Evolutionary conservation across 2,113 vertebrate genomes (phyloP).

Genomic region (Circaetus gallicus): DNA sequence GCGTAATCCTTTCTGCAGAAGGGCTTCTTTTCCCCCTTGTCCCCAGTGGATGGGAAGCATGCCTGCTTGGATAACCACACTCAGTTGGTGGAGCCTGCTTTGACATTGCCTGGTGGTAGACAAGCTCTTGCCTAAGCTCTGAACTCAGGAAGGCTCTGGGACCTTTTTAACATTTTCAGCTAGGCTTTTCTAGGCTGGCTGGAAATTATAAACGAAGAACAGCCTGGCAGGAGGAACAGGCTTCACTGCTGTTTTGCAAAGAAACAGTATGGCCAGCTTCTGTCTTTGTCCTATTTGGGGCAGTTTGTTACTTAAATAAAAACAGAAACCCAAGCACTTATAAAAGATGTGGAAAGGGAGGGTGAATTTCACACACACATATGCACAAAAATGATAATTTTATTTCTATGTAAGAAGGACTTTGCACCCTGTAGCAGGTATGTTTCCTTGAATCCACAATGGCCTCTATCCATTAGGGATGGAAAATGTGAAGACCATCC

Average conservation of each 20-base stretch:
- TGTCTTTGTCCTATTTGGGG: not conserved
- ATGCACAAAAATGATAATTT: fast-evolving
- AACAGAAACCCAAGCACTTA: not conserved
- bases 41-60: not conserved
- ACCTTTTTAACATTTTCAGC: not conserved
- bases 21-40: not conserved
- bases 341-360: not conserved
- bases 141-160: not conserved
- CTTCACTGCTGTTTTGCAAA: not conserved
- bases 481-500: not conserved
- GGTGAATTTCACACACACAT: not conserved
- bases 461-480: not conserved
- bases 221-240: not conserved
- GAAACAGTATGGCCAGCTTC: not conserved
- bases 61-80: not conserved
- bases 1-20: not conserved
- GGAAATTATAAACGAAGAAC: not conserved
- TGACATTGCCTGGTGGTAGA: not conserved
- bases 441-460: fast-evolving
- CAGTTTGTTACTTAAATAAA: not conserved
- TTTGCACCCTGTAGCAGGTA: not conserved
- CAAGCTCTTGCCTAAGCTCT: not conserved
- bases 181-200: not conserved
- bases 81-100: not conserved
- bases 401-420: not conserved